These are phyloP conservation scores for Vanessa cardui DNA, from an alignment of 2,888 invertebrate species.

Conservation along the genomic window DNA sequence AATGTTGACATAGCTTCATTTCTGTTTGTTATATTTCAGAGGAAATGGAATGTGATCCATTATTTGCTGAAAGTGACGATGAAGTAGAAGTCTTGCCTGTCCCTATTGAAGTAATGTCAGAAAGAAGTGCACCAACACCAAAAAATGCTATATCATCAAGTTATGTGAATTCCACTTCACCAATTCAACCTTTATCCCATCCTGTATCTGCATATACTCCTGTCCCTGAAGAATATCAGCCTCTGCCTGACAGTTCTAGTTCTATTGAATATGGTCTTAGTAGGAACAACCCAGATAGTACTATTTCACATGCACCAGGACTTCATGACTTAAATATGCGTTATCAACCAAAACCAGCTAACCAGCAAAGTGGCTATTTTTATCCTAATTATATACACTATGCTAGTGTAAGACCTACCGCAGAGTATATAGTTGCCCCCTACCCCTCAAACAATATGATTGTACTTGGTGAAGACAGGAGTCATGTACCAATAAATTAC, in stretches of 20 bases:
- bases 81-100: constrained; percentile 78
- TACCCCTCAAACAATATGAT: constrained; percentile 62
- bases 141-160: constrained; percentile 65
- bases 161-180: constrained; percentile 67
- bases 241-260: constrained; percentile 74
- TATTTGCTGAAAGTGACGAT: constrained; percentile 86
- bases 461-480: constrained; percentile 59
- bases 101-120: constrained; percentile 50
- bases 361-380: constrained; percentile 58
- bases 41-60: constrained; percentile 85
- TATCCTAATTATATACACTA: constrained; percentile 62
- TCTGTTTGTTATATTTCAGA: constrained; percentile 58
- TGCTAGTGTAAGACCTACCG: constrained; percentile 49
- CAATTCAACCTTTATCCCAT: constrained; percentile 59
- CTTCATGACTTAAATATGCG: constrained; percentile 64
- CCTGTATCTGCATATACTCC: constrained; percentile 69
- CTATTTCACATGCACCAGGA: constrained; percentile 50
- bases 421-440: constrained; percentile 56
- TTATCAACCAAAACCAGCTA: constrained; percentile 68
- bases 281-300: constrained; percentile 53
- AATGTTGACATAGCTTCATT: background rate
- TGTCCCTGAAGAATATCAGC: constrained; percentile 76
- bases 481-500: constrained; percentile 57
- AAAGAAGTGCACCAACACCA: constrained; percentile 47
- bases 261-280: constrained; percentile 63